Evolutionary conservation across 2,888 invertebrate genomes (phyloP).

Genomic region (Notodonta ziczac): DNA sequence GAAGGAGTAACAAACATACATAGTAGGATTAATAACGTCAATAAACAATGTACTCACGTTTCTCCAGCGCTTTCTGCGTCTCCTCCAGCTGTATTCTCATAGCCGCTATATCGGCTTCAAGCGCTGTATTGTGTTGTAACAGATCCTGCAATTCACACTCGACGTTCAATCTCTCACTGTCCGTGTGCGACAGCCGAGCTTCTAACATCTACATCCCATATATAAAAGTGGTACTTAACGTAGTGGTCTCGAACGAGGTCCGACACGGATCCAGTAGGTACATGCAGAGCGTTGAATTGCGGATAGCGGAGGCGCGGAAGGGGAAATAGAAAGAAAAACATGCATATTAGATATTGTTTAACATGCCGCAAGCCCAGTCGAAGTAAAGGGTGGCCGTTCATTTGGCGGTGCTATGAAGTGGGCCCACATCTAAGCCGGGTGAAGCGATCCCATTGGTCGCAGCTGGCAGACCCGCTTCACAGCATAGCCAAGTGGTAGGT

Average conservation of each 20-base stretch:
- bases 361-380: slow-evolving; percentile 18
- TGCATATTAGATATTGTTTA: slow-evolving; percentile 65
- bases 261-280: slow-evolving; percentile 29
- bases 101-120: slow-evolving; percentile 85
- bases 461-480: too few relatives aligned
- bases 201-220: slow-evolving; percentile 82
- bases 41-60: slow-evolving; percentile 61
- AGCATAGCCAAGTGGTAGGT: too few relatives aligned
- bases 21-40: background rate
- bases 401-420: too few relatives aligned
- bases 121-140: slow-evolving; percentile 87
- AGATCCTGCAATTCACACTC: slow-evolving; percentile 86
- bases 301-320: slow-evolving; percentile 51
- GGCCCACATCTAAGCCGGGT: too few relatives aligned
- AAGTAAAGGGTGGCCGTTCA: background rate
- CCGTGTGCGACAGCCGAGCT: slow-evolving; percentile 86
- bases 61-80: slow-evolving; percentile 61
- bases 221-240: slow-evolving; percentile 58
- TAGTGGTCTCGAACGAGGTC: slow-evolving; percentile 37
- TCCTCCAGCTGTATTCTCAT: slow-evolving; percentile 77
- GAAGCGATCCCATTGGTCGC: too few relatives aligned
- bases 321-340: slow-evolving; percentile 67
- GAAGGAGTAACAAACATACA: too few relatives aligned
- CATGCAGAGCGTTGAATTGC: slow-evolving; percentile 50
- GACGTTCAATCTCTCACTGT: slow-evolving; percentile 86